Conservation (phyloP, 2,797 vertebrate genomes). For the Lepilemur septentrionalis region DNA sequence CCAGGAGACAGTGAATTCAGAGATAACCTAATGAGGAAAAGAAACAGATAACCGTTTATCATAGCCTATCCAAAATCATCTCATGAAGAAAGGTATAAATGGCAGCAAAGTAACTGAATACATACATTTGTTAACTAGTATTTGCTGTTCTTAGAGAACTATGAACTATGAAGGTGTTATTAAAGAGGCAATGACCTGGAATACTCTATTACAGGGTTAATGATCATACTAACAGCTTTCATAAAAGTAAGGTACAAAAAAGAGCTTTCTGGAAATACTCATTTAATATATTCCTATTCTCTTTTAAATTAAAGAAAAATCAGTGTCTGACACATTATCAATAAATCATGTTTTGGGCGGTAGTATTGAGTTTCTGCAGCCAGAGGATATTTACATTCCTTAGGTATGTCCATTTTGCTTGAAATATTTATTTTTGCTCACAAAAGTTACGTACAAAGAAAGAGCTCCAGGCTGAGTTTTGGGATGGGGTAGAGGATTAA, state of each 20-base stretch:
- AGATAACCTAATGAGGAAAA: conserved; percentile 59
- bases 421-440: conserved; percentile 20
- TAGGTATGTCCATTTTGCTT: background rate
- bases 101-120: background rate
- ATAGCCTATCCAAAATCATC: conserved; percentile 35
- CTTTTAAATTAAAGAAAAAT: conserved; percentile 45
- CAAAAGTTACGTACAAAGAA: background rate
- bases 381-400: conserved; percentile 19
- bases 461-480: background rate
- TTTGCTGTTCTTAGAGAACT: conserved; percentile 2
- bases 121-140: conserved; percentile 27
- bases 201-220: background rate
- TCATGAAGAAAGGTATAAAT: conserved; percentile 35
- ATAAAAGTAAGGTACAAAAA: background rate
- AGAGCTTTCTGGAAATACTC: conserved; percentile 16
- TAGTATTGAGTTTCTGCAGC: conserved; percentile 28
- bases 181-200: background rate
- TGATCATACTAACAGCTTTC: background rate
- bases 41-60: conserved; percentile 40
- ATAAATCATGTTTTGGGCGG: background rate
- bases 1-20: conserved; percentile 47
- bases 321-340: background rate
- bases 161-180: background rate
- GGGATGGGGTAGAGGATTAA: background rate
- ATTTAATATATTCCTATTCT: background rate